Conservation (phyloP, 2,888 invertebrate genomes). For the Noctuana brunneofusca region DNA sequence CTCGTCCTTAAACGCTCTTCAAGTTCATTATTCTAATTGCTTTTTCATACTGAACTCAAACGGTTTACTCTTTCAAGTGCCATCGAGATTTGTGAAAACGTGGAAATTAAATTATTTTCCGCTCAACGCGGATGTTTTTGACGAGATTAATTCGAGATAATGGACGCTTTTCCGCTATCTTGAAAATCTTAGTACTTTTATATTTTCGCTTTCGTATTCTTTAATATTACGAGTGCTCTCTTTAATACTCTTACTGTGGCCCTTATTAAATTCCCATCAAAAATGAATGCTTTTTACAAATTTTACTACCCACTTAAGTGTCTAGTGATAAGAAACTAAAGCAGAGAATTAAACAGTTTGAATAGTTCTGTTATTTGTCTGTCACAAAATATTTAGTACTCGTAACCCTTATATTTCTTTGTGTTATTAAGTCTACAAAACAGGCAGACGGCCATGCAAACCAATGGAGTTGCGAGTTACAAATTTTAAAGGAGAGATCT, state of each 20-base stretch:
- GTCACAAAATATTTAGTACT: no score
- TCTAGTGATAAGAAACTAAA: background rate
- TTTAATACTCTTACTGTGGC: background rate
- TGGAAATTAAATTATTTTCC: slow-evolving; percentile 77
- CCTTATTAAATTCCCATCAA: background rate
- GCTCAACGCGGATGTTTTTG: slow-evolving; percentile 54
- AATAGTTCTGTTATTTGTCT: no score
- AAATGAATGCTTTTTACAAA: background rate
- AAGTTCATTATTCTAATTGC: slow-evolving; percentile 76
- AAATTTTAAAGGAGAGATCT: no score
- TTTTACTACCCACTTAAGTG: background rate
- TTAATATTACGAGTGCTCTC: slow-evolving; percentile 14
- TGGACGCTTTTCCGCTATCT: slow-evolving; percentile 43
- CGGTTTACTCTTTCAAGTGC: slow-evolving; percentile 69
- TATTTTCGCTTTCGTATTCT: slow-evolving; percentile 12
- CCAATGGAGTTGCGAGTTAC: no score
- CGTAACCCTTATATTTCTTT: no score
- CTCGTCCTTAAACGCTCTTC: slow-evolving; percentile 52
- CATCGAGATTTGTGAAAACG: slow-evolving; percentile 67
- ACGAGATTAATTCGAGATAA: slow-evolving; percentile 66
- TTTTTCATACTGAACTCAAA: slow-evolving; percentile 68
- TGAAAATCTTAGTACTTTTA: slow-evolving; percentile 42
- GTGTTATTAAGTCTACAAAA: no score
- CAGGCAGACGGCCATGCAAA: no score
- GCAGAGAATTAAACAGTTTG: background rate